Conservation (phyloP, 2,888 invertebrate species). For the Cyaniris semiargus region DNA sequence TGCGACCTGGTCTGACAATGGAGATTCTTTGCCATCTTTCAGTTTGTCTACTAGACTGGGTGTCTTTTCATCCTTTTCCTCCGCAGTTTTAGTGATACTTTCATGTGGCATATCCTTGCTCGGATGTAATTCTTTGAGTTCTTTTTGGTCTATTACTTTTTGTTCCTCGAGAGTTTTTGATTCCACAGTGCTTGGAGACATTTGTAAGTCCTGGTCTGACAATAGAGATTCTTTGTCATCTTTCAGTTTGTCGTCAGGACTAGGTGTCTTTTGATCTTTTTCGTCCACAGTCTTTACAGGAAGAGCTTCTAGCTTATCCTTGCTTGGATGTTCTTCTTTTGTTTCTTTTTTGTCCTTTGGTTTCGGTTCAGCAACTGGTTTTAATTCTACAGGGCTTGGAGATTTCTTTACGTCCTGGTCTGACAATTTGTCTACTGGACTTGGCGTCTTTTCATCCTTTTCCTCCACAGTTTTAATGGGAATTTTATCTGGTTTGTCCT, state of each 20-base stretch:
- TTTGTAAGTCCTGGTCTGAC: too few species aligned
- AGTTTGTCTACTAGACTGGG: not conserved
- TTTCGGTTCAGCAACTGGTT: not conserved
- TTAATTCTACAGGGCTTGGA: slow-evolving; percentile 11
- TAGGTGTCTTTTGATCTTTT: slow-evolving; percentile 27
- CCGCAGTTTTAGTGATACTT: not conserved
- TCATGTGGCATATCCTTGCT: too few species aligned
- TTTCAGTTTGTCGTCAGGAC: slow-evolving; percentile 7
- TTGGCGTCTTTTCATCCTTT: slow-evolving; percentile 24
- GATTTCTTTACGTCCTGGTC: not conserved
- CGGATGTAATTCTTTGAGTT: not conserved
- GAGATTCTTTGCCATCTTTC: not conserved
- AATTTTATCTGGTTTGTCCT: not conserved
- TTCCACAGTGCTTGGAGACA: too few species aligned
- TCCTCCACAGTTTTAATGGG: not conserved
- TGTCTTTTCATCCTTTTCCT: not conserved
- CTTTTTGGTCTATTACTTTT: not conserved
- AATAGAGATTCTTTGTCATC: not conserved
- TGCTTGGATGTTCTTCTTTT: too few species aligned
- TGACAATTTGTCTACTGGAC: not conserved
- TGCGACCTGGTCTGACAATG: not conserved
- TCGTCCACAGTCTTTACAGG: not conserved
- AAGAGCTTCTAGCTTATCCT: too few species aligned
- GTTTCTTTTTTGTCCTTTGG: not conserved
- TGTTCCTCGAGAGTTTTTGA: not conserved